Base-by-base conservation (phyloP, 2,797 vertebrate species). In the Myotis myotis region DNA sequence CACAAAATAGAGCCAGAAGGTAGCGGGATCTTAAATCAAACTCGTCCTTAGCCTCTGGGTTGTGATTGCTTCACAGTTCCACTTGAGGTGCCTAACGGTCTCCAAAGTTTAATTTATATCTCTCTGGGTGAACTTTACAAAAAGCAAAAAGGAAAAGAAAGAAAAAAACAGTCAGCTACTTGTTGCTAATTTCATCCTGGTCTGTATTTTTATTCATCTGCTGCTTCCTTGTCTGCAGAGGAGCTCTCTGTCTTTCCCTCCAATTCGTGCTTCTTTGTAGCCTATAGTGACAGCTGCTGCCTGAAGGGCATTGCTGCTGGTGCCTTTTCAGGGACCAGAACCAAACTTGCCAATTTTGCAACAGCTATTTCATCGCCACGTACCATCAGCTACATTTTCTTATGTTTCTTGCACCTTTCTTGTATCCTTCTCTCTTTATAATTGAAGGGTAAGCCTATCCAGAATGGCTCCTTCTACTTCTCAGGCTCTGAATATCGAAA, bases 211-310 rank as follows among this genome's bases (percentile, higher is more conserved):
- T 93, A 8, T 88, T 95, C 94, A 83, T 95, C 93, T 92, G 38
- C 96, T 96, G 87, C 93, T 98, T 94, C 71, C 25, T 93, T n/a
- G 19, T 53, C 60, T 87, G 51, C 68, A 17, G 30, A 95, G 72
- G 57, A 53, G 84, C 74, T 51, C 60, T 68, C 28, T 51, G 22
- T 72, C 62, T 60, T 47, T 92, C 5, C 0, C 55, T 93, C 30
- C 13, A 3, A 2, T 90, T 83, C 66, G 30, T 96, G 88, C 53
- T 49, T 95, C 88, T 89, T 60, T 49, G 0, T 44, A 89, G 94
- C 97, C 94, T 95, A 70, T 88, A 93, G 95, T 95, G 97, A 96
- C 96, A 98, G 96, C 97, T 97, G 94, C 94, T 93, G 81, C 92
- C 82, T 20, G 38, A 68, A 41, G 91, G 93, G 91, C 22, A 3